Evolutionary conservation across 2,113 vertebrate species (phyloP), one percentile per base, ranked within the genome.

Genomic region (Marcusenius ussheri): DNA sequence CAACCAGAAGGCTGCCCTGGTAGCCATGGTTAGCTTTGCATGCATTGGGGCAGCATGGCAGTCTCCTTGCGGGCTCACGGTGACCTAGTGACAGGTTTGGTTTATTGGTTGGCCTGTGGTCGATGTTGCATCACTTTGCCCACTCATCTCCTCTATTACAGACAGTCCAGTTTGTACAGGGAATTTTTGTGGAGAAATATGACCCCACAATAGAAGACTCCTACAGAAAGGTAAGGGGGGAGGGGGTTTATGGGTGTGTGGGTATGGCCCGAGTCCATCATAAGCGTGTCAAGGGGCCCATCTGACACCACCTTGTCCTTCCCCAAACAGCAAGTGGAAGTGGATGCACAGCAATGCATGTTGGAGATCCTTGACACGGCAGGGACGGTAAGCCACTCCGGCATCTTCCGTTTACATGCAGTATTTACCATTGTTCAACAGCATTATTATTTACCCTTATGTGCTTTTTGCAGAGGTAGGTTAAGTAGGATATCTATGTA

Each of bases 181-280:
- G 98, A 95, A 99, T 99, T 96, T 99, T 99, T 96, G 98, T 99
- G 94, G 98, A 99, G 95, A 99, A 99, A 93, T 99, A 99, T 94
- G 98, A 99, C 93, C 98, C 98, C 91, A 99, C 98, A 96, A 99
- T 99, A 97, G 98, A 99, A 97, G 98, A 99, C 93, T 99, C 98
- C 0, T 99, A 99, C 96, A 98, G 98, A 96, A 99, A 99, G 98
- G 98, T 98, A 95, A 94, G 91, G 19, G 56, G 56, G 6, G 50
- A n/a, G 15, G n/a, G 31, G 27, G 27, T 49, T 27, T 42, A 90
- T 88, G n/a, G 11, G 8, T 45, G n/a, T 24, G 21, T 58, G 56
- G 56, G 24, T 62, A 7, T 31, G n/a, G n/a, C 62, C 62, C 5
- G 17, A 31, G 5, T 35, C 7, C 74, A 8, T 31, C 0, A 5